Percentiles rank a stretch among this genome's conserved stretches.
These are phyloP conservation scores for Promerops cafer DNA, from an alignment of 2,113 vertebrate genomes.

Conservation along the genomic window DNA sequence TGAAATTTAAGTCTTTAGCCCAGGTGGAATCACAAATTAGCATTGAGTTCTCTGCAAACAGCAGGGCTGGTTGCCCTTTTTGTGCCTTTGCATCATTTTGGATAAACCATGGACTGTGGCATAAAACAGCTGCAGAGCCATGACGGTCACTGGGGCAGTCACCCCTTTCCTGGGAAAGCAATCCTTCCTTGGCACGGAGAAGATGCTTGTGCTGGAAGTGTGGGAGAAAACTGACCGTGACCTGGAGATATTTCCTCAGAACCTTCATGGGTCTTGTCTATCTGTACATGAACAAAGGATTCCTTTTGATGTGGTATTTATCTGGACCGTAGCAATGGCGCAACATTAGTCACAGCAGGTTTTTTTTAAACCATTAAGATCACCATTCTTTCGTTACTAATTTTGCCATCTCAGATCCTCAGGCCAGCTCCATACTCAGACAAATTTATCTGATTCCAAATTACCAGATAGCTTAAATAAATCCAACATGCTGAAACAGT, in stretches of 20 bases:
- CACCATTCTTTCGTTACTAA: background rate
- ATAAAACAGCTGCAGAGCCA: slow-evolving; percentile 22
- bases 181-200: background rate
- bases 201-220: background rate
- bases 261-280: background rate
- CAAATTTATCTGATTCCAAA: background rate
- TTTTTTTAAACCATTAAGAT: background rate
- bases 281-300: slow-evolving; percentile 16
- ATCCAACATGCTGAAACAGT: background rate
- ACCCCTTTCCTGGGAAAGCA: background rate
- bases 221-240: background rate
- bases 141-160: background rate
- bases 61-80: background rate
- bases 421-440: background rate
- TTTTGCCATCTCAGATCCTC: background rate
- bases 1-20: slow-evolving; percentile 67
- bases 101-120: background rate
- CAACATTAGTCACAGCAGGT: background rate
- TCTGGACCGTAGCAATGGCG: background rate
- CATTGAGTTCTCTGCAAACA: slow-evolving; percentile 32
- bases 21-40: slow-evolving; percentile 63
- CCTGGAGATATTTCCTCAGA: slow-evolving; percentile 2
- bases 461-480: background rate
- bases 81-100: slow-evolving; percentile 25
- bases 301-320: slow-evolving; percentile 3